Evolutionary conservation across 2,797 vertebrate species (phyloP), one percentile per base, ranked within the genome.

Genomic region (Lacerta bilineata): DNA sequence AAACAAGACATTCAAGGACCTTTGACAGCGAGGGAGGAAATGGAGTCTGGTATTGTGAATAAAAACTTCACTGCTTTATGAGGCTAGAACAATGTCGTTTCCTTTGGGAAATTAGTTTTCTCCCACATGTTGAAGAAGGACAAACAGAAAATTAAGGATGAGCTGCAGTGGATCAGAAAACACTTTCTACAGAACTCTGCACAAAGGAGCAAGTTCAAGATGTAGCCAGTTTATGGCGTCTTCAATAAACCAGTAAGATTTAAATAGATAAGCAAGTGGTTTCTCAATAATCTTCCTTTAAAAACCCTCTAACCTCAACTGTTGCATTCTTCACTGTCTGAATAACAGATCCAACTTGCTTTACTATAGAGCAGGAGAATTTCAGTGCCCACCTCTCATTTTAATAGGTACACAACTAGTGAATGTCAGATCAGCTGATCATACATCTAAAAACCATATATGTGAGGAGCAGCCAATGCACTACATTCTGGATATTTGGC

Each of bases 51-150:
- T 13, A 87, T 82, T 81, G 69, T 81, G 55, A 75, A 85, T 89
- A 89, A 75, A 77, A 85, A 75, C 78, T 39, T 74, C 72, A 75
- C 25, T 89, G 78, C 78, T 85, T 89, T 89, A 81, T 81, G 88
- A 89, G 27, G 50, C 69, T 55, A 81, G 66, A 85, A 89, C 78
- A 82, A 69, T 81, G 76, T 89, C 13, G 33, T 76, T 85, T 89
- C 88, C 83, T 89, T 75, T 85, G 84, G 88, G 88, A 89, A 89
- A 85, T 85, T 81, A 81, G 77, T 89, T 89, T 89, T 68, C 78
- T 68, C 66, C 83, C 43, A 81, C 59, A 76, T 68, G n/a, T 75
- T 85, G 41, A 85, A 66, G 79, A 75, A 81, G 41, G 41, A 89
- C 36, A 72, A 89, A 89, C 61, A 81, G 71, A 85, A 85, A 80